These are phyloP conservation scores for Brienomyrus longianalis DNA, from an alignment of 2,113 vertebrate species.

Conservation along the genomic window DNA sequence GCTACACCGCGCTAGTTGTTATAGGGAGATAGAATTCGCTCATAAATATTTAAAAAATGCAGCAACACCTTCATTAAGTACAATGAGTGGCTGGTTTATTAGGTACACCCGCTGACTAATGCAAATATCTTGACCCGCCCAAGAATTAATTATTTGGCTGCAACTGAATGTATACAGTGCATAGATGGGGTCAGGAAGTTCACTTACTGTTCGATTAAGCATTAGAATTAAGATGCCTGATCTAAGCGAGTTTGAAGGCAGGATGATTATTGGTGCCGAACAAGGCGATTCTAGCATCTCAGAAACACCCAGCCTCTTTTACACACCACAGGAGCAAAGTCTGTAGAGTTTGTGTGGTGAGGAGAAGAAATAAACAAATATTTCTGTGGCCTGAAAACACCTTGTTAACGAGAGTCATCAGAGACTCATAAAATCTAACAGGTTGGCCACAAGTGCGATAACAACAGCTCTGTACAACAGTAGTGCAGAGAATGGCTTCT, in stretches of 20 bases:
- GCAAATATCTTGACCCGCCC: background rate
- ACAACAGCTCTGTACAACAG: background rate
- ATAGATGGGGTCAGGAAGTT: background rate
- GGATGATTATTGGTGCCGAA: background rate
- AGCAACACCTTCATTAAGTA: background rate
- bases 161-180: background rate
- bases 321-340: background rate
- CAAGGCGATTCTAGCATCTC: background rate
- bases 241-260: background rate
- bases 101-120: background rate
- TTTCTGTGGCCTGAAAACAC: background rate
- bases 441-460: background rate
- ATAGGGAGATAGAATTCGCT: background rate
- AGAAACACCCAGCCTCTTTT: background rate
- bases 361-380: background rate
- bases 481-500: background rate
- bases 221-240: background rate
- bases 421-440: background rate
- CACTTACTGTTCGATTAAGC: background rate
- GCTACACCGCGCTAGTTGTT: background rate
- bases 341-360: background rate
- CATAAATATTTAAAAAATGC: background rate
- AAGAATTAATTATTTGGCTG: background rate
- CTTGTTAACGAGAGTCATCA: background rate
- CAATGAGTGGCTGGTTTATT: background rate